Conservation (phyloP, 2,888 invertebrate genomes). For the Oithona nana region DNA sequence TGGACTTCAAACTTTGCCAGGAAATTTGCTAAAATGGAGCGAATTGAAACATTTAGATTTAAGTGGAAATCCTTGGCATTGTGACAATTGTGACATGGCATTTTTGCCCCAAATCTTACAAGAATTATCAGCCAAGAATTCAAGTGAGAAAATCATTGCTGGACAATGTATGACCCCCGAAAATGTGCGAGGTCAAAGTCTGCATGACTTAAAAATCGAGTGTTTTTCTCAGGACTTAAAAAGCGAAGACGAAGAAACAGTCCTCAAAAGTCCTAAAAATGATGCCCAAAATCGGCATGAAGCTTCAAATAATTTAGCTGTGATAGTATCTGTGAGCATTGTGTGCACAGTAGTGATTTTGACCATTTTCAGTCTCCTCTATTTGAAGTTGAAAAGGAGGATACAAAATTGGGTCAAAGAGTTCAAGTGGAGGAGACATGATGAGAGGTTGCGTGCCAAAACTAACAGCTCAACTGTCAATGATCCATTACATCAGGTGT, state of each 20-base stretch:
- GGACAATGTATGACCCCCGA: neutral
- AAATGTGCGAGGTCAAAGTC: neutral
- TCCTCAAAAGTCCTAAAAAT: neutral
- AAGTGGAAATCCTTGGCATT: slow-evolving; percentile 10
- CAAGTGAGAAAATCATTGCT: neutral
- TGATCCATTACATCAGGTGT: too few species aligned
- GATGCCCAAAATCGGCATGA: neutral
- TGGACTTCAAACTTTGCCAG: neutral
- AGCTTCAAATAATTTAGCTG: neutral
- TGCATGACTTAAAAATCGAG: neutral
- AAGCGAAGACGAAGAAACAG: neutral
- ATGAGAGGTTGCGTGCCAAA: neutral
- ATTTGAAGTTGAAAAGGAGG: neutral
- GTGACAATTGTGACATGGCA: slow-evolving; percentile 2
- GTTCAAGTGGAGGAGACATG: neutral
- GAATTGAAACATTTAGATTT: neutral
- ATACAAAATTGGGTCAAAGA: neutral
- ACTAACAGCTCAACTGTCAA: too few species aligned
- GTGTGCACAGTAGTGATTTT: neutral
- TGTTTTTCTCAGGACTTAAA: neutral
- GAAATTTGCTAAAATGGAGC: slow-evolving; percentile 1
- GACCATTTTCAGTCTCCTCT: neutral
- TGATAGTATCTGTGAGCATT: neutral
- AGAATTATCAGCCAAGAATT: neutral
- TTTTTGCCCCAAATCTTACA: neutral